These are phyloP conservation scores for Chascanopsetta lugubris DNA, from an alignment of 2,113 vertebrate genomes.

Conservation along the genomic window DNA sequence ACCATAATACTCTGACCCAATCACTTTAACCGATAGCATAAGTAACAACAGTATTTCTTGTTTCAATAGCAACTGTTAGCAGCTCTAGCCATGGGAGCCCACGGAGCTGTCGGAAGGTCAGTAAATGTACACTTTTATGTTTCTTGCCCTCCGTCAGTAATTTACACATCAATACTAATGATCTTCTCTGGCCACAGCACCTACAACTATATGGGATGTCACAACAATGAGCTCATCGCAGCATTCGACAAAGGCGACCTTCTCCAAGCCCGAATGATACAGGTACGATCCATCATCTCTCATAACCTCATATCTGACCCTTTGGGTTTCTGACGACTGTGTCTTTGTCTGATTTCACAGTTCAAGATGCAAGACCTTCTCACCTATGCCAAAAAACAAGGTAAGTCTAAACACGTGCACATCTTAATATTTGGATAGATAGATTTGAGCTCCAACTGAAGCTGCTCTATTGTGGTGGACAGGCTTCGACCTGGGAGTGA, in stretches of 20 bases:
- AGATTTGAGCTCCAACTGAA: background rate
- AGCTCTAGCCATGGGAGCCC: conserved; percentile 86
- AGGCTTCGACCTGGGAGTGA: conserved; percentile 92
- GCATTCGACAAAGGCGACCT: conserved; percentile 84
- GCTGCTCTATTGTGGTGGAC: conserved; percentile 7
- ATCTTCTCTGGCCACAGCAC: conserved; percentile 80
- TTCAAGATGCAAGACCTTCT: conserved; percentile 79
- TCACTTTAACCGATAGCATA: too few relatives aligned
- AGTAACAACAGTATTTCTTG: too few relatives aligned
- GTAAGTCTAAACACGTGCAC: conserved; percentile 60
- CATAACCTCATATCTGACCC: background rate
- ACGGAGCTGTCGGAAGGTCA: conserved; percentile 94
- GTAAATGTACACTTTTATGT: conserved; percentile 9
- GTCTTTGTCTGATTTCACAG: conserved; percentile 55
- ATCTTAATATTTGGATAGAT: background rate
- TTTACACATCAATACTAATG: background rate
- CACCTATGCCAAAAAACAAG: conserved; percentile 57
- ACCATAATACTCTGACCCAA: too few relatives aligned
- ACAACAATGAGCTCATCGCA: conserved; percentile 81
- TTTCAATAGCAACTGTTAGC: conserved; percentile 87
- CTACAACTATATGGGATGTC: conserved; percentile 90
- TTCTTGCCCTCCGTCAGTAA: background rate
- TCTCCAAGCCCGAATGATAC: conserved; percentile 79
- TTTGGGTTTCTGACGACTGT: conserved; percentile 8
- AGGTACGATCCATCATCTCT: conserved; percentile 79